Conservation (phyloP, 2,888 invertebrate genomes). For the Athrips mouffetella region DNA sequence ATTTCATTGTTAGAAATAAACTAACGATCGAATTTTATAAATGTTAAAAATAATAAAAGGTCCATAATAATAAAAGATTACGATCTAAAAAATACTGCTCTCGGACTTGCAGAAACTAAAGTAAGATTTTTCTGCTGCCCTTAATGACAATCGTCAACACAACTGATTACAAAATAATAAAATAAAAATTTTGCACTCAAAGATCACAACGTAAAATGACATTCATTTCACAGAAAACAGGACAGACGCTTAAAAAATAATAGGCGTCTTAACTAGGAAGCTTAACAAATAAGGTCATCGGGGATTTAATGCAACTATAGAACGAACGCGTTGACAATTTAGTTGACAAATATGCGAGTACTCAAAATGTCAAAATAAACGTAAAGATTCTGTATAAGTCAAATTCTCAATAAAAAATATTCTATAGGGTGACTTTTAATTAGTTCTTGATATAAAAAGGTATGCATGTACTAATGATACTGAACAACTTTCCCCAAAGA, state of each 20-base stretch:
- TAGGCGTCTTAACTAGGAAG: conserved; percentile 27
- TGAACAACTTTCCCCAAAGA: too few relatives aligned
- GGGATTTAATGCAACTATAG: too few relatives aligned
- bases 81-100: conserved; percentile 77
- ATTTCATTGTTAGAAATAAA: conserved; percentile 78
- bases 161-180: conserved; percentile 60
- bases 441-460: too few relatives aligned
- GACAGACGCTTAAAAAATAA: conserved; percentile 49
- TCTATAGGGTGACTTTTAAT: too few relatives aligned
- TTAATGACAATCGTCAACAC: conserved; percentile 55
- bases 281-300: conserved; percentile 18
- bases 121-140: conserved; percentile 63
- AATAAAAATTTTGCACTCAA: conserved; percentile 71
- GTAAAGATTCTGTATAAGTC: too few relatives aligned
- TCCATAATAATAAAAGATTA: conserved; percentile 69
- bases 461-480: too few relatives aligned
- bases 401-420: too few relatives aligned
- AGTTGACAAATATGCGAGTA: too few relatives aligned
- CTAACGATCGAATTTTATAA: conserved; percentile 76
- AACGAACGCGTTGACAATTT: too few relatives aligned
- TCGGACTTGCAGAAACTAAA: conserved; percentile 71
- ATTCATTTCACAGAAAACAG: conserved; percentile 69
- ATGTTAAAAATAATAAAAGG: conserved; percentile 70
- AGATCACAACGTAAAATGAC: conserved; percentile 77
- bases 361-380: too few relatives aligned